Percentiles rank a stretch among this genome's conserved stretches.
Conservation (phyloP, 1,140 invertebrate species). For the Patella vulgata region DNA sequence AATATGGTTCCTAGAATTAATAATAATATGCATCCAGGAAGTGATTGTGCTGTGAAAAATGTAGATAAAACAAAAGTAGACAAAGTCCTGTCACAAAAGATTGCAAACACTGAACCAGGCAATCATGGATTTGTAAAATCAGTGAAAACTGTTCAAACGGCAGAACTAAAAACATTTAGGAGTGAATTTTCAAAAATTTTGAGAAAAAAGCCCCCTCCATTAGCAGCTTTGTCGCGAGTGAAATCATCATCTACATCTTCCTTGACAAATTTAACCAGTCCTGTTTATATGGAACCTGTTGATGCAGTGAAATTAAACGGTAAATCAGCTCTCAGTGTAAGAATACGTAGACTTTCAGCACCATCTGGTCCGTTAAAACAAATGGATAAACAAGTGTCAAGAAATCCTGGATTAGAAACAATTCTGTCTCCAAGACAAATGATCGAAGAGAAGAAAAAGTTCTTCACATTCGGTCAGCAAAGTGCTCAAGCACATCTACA, state of each 20-base stretch:
- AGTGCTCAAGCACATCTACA: not conserved
- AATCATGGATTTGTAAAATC: too few relatives aligned
- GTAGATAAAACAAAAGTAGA: slow-evolving; percentile 22
- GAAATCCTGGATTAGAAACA: slow-evolving; percentile 31
- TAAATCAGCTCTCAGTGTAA: slow-evolving; percentile 7
- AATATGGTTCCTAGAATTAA: slow-evolving; percentile 16
- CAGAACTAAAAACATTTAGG: not conserved
- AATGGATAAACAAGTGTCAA: not conserved
- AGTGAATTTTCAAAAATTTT: slow-evolving; percentile 38
- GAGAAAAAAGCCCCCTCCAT: slow-evolving; percentile 40
- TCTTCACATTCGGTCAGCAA: slow-evolving; percentile 1
- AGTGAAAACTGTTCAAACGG: too few relatives aligned
- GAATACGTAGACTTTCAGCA: slow-evolving; percentile 25
- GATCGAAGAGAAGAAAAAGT: too few relatives aligned
- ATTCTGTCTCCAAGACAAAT: slow-evolving; percentile 31
- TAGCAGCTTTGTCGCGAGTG: slow-evolving; percentile 23
- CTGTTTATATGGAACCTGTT: slow-evolving; percentile 91
- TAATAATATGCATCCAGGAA: slow-evolving; percentile 18
- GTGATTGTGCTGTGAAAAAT: slow-evolving; percentile 22
- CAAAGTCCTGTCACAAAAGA: slow-evolving; percentile 11
- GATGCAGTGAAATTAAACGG: slow-evolving; percentile 74
- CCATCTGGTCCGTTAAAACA: slow-evolving; percentile 12
- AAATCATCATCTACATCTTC: slow-evolving; percentile 47
- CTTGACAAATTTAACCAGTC: slow-evolving; percentile 70
- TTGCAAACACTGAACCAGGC: slow-evolving; percentile 15